These are phyloP conservation scores for Ptilodon capucinus DNA, from an alignment of 2,888 invertebrate genomes.

Conservation along the genomic window DNA sequence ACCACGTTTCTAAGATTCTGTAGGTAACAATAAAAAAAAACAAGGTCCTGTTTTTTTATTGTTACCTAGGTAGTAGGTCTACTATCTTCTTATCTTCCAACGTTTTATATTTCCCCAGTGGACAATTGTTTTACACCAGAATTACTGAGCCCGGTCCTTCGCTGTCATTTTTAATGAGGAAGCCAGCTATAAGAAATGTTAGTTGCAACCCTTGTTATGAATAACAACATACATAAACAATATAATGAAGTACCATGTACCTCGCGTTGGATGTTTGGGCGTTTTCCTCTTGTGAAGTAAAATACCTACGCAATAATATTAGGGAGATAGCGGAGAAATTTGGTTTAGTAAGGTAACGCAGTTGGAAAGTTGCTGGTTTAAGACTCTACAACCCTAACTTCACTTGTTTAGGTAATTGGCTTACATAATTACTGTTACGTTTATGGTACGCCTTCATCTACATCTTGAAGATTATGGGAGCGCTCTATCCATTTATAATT, in stretches of 20 bases:
- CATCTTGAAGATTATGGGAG: too few relatives aligned
- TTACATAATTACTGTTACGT: too few relatives aligned
- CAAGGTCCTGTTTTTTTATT: constrained; percentile 45
- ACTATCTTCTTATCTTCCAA: constrained; percentile 31
- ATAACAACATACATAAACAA: neutral
- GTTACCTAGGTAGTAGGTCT: too few relatives aligned
- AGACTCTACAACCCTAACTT: neutral
- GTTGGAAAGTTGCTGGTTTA: neutral
- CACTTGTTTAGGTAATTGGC: neutral
- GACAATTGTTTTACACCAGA: constrained; percentile 42
- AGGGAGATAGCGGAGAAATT: neutral
- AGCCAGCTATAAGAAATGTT: constrained; percentile 2
- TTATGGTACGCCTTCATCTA: too few relatives aligned
- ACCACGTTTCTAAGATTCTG: constrained; percentile 28
- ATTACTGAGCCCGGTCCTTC: constrained; percentile 25
- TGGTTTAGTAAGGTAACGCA: neutral
- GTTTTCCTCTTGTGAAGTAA: neutral
- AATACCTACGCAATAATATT: neutral
- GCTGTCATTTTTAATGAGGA: constrained; percentile 44
- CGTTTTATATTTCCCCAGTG: constrained; percentile 42
- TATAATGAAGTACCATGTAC: neutral
- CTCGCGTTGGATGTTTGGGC: neutral
- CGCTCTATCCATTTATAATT: too few relatives aligned
- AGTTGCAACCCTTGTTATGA: neutral
- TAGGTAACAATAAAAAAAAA: constrained; percentile 38